Percentiles rank a stretch among this genome's conserved stretches.
Evolutionary conservation across 2,888 invertebrate genomes (phyloP).

Genomic region (Cheilosia urbana): DNA sequence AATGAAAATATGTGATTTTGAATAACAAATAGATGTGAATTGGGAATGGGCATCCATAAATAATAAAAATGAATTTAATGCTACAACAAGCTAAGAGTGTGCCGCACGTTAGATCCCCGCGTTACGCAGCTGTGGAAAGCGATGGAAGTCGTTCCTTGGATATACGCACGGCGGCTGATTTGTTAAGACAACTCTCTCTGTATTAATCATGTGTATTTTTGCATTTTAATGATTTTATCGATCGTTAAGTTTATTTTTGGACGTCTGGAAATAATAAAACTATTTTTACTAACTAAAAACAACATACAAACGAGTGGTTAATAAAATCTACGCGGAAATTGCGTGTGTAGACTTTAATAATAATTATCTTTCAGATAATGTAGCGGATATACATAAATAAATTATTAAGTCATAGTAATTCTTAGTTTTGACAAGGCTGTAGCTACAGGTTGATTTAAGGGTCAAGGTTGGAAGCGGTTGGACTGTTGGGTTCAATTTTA

Average conservation of each 20-base stretch:
- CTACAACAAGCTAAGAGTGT: conserved; percentile 11
- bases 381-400: too few relatives aligned
- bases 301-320: too few relatives aligned
- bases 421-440: too few relatives aligned
- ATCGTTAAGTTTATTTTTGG: conserved; percentile 20
- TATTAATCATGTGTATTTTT: conserved; percentile 18
- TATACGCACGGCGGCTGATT: conserved; percentile 5
- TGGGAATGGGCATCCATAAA: not conserved
- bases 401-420: too few relatives aligned
- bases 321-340: too few relatives aligned
- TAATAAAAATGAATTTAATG: conserved; percentile 29
- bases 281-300: not conserved
- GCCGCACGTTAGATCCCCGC: conserved; percentile 12
- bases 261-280: conserved; percentile 22
- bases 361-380: too few relatives aligned
- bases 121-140: conserved; percentile 9
- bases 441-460: too few relatives aligned
- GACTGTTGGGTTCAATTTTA: too few relatives aligned
- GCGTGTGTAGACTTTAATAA: too few relatives aligned
- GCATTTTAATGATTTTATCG: conserved; percentile 41
- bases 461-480: too few relatives aligned
- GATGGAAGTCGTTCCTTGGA: conserved; percentile 22
- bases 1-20: conserved; percentile 11
- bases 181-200: not conserved
- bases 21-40: conserved; percentile 3